Evolutionary conservation across 2,113 vertebrate species (phyloP), one percentile per base, ranked within the genome.

Genomic region (Mastomys natalensis): DNA sequence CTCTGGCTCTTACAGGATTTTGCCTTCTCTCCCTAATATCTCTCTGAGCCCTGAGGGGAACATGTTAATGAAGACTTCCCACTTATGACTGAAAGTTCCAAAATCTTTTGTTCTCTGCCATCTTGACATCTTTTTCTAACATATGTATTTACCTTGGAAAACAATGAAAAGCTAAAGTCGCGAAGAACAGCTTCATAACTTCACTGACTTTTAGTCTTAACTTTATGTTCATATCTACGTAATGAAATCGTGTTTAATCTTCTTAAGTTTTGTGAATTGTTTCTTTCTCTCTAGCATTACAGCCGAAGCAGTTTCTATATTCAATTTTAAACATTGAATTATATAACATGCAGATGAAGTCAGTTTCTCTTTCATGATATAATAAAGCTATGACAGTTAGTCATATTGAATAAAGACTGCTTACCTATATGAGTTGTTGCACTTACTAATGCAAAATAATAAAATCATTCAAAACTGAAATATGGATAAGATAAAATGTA

Each of bases 201-300:
- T 96, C 82, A 90, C 76, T 94, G 64, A 64, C 55, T 89, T 92
- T 95, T 88, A 88, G 48, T 24, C 68, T 94, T 89, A 96, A 87
- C 29, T 88, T 66, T 85, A 34, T 87, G 17, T 51, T 91, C 55
- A 90, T 55, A 64, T 77, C 64, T 76, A 91, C 93, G 77, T 31
- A 87, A 87, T 93, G 84, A 87, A 94, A 87, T 91, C 43, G 66
- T 95, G 55, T 58, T 97, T 96, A 96, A 97, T 96, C 77, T 96
- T 96, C 89, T 96, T 97, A 74, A 90, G 94, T 51, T 92, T 48
- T 94, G 26, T 58, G 91, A 95, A 96, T 91, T 95, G 21, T 91
- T 87, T 64, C 19, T 89, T 94, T 89, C 21, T 31, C 19, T 87
- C 53, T 55, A 89, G 15, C 60, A 62, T 87, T 93, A 78, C 5